Conservation (phyloP, 2,797 vertebrate species). For the Enteromius trimaculatus region DNA sequence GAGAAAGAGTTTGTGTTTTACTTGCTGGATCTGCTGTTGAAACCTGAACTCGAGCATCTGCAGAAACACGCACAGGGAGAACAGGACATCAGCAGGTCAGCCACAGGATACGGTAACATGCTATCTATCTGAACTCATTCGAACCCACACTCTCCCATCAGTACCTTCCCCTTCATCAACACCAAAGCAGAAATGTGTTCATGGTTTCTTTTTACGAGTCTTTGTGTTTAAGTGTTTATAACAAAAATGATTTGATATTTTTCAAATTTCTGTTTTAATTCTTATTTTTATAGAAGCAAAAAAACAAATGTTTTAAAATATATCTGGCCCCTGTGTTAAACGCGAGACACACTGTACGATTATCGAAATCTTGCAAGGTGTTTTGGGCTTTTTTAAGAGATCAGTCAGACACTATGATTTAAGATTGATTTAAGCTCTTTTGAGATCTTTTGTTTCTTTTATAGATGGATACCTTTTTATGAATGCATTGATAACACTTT, state of each 20-base stretch:
- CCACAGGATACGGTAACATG: not conserved
- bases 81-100: constrained; percentile 90
- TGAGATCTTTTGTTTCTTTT: not conserved
- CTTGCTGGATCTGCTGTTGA: constrained; percentile 91
- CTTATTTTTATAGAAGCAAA: not conserved
- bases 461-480: not conserved
- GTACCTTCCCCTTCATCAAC: not conserved
- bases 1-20: constrained; percentile 88
- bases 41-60: constrained; percentile 90
- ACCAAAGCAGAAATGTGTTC: not conserved
- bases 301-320: not conserved
- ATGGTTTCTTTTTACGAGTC: not conserved
- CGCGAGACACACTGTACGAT: no score
- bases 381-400: not conserved
- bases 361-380: no score
- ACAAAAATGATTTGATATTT: not conserved
- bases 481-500: not conserved
- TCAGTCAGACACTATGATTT: not conserved
- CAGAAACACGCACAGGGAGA: constrained; percentile 83
- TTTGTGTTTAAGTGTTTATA: not conserved
- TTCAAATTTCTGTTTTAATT: not conserved
- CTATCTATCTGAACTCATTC: not conserved
- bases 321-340: no score
- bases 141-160: not conserved
- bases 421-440: not conserved